phyloP scores from a whole-genome alignment of 2,888 invertebrate species.

The Horisme vitalbata region DNA sequence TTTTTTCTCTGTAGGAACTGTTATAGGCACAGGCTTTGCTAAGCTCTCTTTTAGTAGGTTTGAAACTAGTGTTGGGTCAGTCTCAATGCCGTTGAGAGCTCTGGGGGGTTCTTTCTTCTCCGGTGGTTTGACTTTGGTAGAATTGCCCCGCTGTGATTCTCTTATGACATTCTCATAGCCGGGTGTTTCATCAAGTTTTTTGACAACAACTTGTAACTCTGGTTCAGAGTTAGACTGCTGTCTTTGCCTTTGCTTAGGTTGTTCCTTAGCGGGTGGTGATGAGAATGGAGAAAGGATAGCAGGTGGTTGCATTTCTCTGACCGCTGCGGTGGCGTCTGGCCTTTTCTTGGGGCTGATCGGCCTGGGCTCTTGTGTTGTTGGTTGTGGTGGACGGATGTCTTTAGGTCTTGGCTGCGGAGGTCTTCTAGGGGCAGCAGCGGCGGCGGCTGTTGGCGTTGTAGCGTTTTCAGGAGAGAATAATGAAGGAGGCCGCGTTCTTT shows the following conservation, averaged over 20 bases:
- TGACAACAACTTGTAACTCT: slow-evolving; percentile 84
- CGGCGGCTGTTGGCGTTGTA: slow-evolving; percentile 72
- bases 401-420: slow-evolving; percentile 47
- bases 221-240: slow-evolving; percentile 82
- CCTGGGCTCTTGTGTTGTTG: slow-evolving; percentile 41
- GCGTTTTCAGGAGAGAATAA: slow-evolving; percentile 86
- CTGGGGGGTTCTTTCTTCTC: slow-evolving; percentile 65
- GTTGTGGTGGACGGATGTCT: slow-evolving; percentile 45
- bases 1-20: slow-evolving; percentile 65
- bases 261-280: slow-evolving; percentile 64
- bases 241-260: slow-evolving; percentile 52
- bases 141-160: slow-evolving; percentile 75
- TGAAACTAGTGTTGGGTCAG: slow-evolving; percentile 88
- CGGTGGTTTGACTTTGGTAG: slow-evolving; percentile 50
- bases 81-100: slow-evolving; percentile 86
- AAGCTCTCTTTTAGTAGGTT: slow-evolving; percentile 86
- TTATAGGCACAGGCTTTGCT: slow-evolving; percentile 74
- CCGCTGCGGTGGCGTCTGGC: slow-evolving; percentile 60
- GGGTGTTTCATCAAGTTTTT: slow-evolving; percentile 84
- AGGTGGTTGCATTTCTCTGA: slow-evolving; percentile 70
- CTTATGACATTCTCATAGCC: slow-evolving; percentile 84
- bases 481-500: slow-evolving; percentile 80
- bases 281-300: slow-evolving; percentile 78
- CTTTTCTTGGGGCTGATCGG: slow-evolving; percentile 60
- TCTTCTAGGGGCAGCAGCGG: slow-evolving; percentile 50